Conservation (phyloP, 2,113 vertebrate species). For the Eretmochelys imbricata region DNA sequence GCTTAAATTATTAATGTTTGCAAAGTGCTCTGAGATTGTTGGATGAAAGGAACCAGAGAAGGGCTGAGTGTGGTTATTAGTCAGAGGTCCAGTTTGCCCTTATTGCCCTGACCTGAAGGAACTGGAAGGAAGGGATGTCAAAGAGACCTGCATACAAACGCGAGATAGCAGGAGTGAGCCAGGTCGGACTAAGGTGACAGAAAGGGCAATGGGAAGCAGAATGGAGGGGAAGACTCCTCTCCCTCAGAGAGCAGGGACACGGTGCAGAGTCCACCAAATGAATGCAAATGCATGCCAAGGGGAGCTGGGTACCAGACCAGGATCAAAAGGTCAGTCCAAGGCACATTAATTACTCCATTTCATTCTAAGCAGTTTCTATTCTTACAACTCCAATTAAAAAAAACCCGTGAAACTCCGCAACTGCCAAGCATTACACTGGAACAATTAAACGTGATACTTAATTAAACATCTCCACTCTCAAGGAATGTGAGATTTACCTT, state of each 20-base stretch:
- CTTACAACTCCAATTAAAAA: not conserved
- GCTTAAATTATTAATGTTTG: slow-evolving; percentile 11
- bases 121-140: not conserved
- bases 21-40: slow-evolving; percentile 33
- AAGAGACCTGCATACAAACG: not conserved
- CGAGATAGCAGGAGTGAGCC: not conserved
- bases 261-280: not conserved
- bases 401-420: not conserved
- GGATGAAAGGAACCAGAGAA: slow-evolving; percentile 24
- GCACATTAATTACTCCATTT: fast-evolving
- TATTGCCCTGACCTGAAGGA: not conserved
- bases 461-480: slow-evolving; percentile 71
- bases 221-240: not conserved
- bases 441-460: slow-evolving; percentile 73
- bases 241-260: not conserved
- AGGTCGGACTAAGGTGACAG: not conserved
- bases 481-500: slow-evolving; percentile 55
- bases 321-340: not conserved
- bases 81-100: not conserved
- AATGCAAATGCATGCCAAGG: not conserved
- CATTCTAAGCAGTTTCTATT: not conserved
- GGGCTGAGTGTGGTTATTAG: not conserved
- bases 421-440: slow-evolving; percentile 39
- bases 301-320: not conserved
- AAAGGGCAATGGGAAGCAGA: not conserved